Percentiles rank a stretch among this genome's conserved stretches.
Conservation (phyloP, 2,797 vertebrate genomes). For the Smutsia gigantea region DNA sequence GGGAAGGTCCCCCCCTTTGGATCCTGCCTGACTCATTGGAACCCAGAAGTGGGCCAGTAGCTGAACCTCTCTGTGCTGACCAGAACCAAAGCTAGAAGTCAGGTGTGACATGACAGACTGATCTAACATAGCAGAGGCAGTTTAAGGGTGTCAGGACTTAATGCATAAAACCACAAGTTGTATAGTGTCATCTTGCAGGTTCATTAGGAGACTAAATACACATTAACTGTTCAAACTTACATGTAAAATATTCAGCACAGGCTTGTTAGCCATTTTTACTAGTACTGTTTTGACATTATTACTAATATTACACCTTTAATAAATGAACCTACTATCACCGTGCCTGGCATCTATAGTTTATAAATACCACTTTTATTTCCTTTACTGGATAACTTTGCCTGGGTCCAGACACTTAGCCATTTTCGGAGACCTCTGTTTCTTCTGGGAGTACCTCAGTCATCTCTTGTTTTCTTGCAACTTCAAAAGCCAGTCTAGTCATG, state of each 20-base stretch:
- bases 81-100: neutral
- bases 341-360: neutral
- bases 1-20: neutral
- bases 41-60: neutral
- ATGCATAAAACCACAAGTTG: neutral
- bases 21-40: neutral
- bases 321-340: neutral
- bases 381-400: neutral
- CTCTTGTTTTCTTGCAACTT: neutral
- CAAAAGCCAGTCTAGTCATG: neutral
- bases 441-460: neutral
- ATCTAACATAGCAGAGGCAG: neutral
- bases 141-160: neutral
- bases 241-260: neutral
- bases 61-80: neutral
- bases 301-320: neutral
- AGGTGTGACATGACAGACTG: neutral
- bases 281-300: neutral
- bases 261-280: neutral
- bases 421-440: neutral
- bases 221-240: neutral
- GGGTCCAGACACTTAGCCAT: neutral
- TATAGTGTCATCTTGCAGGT: neutral
- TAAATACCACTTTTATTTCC: neutral
- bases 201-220: neutral